Conservation (phyloP, 2,888 invertebrate genomes). For the Plebejus argus region DNA sequence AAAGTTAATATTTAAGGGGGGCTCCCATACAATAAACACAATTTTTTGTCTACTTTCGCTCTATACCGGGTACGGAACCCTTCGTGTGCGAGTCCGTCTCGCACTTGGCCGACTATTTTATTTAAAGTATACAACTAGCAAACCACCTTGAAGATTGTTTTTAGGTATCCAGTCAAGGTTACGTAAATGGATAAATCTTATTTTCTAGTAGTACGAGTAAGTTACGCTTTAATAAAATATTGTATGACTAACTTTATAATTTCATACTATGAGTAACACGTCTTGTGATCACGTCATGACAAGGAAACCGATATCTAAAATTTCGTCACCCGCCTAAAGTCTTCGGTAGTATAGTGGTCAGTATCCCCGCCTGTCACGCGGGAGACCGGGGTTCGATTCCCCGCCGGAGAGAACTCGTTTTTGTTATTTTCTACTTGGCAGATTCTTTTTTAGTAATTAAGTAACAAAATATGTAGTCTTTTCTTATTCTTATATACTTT, state of each 20-base stretch:
- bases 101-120: too few species aligned
- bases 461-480: too few species aligned
- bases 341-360: slow-evolving; percentile 81
- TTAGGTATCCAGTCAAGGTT: not conserved
- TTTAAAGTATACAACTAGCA: too few species aligned
- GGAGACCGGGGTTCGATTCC: slow-evolving; percentile 82
- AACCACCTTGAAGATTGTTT: not conserved
- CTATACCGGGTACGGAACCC: too few species aligned
- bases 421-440: not conserved
- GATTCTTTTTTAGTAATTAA: too few species aligned
- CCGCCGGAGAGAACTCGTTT: slow-evolving; percentile 61
- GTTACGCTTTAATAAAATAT: not conserved
- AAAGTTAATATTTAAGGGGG: too few species aligned
- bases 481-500: too few species aligned
- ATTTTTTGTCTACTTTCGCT: too few species aligned
- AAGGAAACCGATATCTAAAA: slow-evolving; percentile 38
- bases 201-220: not conserved
- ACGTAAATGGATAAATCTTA: not conserved
- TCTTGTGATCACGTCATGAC: not conserved
- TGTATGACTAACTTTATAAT: not conserved
- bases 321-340: slow-evolving; percentile 36
- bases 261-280: not conserved
- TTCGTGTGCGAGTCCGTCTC: too few species aligned
- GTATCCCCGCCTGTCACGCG: slow-evolving; percentile 82
- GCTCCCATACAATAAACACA: too few species aligned